Percentiles rank a stretch among this genome's conserved stretches.
These are phyloP conservation scores for Protula sp. DNA, from an alignment of 2,888 invertebrate genomes.

Conservation along the genomic window DNA sequence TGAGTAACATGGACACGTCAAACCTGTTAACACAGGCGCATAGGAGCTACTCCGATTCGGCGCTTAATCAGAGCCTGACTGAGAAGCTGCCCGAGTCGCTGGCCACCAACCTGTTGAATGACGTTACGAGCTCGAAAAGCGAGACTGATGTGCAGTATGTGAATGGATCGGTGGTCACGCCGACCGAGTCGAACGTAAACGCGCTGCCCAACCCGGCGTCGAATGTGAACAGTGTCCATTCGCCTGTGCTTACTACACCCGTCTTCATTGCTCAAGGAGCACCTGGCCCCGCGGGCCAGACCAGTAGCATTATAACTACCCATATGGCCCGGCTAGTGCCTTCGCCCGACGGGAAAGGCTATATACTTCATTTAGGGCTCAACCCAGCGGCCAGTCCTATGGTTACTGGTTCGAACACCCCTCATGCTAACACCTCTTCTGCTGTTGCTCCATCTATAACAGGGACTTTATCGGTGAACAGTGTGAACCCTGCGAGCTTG, in stretches of 20 bases:
- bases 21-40: not conserved
- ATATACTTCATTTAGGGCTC: conserved; percentile 7
- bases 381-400: not conserved
- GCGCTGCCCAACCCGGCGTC: not conserved
- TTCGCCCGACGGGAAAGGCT: conserved; percentile 8
- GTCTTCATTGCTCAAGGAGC: not conserved
- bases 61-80: not conserved
- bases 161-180: not conserved
- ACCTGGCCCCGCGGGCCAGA: not conserved
- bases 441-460: not conserved
- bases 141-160: not conserved
- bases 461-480: not conserved
- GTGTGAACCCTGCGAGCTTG: not conserved
- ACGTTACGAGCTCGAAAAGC: not conserved
- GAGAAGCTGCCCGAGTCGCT: not conserved
- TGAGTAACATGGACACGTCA: not conserved
- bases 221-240: not conserved
- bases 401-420: no score
- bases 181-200: not conserved
- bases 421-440: not conserved
- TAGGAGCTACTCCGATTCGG: not conserved
- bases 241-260: not conserved
- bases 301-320: not conserved
- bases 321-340: conserved; percentile 8
- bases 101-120: not conserved